phyloP scores from a whole-genome alignment of 2,113 vertebrate genomes.

The Gallinago undulata region DNA sequence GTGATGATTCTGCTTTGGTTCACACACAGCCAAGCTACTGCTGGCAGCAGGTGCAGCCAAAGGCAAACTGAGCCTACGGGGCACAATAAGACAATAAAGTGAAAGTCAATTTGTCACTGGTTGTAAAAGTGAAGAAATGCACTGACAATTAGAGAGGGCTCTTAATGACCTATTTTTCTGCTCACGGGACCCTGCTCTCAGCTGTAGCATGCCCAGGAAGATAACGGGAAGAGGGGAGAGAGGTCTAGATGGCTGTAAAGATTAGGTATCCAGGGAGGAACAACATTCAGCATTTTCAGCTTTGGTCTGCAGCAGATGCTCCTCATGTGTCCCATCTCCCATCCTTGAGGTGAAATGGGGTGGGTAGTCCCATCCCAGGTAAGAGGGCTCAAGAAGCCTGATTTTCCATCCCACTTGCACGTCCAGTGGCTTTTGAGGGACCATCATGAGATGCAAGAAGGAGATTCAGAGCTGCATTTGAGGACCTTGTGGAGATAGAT shows the following conservation, averaged over 20 bases:
- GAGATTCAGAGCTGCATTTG: not conserved
- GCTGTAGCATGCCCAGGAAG: not conserved
- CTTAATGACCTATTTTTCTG: not conserved
- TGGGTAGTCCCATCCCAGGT: not conserved
- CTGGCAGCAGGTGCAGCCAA: not conserved
- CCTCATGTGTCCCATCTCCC: not conserved
- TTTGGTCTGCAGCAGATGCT: not conserved
- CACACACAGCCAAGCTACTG: not conserved
- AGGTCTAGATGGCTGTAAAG: not conserved
- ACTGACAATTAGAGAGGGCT: constrained; percentile 9
- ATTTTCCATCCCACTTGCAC: not conserved
- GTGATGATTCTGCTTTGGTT: not conserved
- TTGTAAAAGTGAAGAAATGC: constrained; percentile 58
- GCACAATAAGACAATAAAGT: constrained; percentile 13
- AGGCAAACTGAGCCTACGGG: not conserved
- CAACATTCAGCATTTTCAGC: not conserved
- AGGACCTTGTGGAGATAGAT: not conserved
- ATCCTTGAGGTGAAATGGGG: not conserved
- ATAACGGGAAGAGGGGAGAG: not conserved
- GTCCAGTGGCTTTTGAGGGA: not conserved
- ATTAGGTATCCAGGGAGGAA: not conserved
- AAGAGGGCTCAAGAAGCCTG: not conserved
- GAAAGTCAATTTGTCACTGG: constrained; percentile 46
- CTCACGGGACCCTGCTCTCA: not conserved
- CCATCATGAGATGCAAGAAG: not conserved